These are phyloP conservation scores for Chrysogorgia sp. DNA, from an alignment of 92 coral and sea anemone genomes.

Conservation along the genomic window DNA sequence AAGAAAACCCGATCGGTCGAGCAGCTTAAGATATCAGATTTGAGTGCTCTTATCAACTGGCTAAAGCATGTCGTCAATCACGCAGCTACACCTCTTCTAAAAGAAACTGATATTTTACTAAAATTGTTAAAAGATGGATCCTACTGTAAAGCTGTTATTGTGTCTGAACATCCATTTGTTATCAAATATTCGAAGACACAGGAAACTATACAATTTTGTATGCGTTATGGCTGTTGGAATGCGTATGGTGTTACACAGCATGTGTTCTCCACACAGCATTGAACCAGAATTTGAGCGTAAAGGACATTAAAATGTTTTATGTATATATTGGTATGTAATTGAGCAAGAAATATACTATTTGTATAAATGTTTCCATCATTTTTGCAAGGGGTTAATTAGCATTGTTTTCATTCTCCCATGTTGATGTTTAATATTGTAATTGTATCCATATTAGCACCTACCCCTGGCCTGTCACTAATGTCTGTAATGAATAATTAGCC, in stretches of 20 bases:
- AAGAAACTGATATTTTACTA: conserved; percentile 6
- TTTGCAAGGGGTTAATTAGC: too few relatives aligned
- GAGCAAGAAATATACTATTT: too few relatives aligned
- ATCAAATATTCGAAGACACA: conserved; percentile 26
- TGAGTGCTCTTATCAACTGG: conserved; percentile 5
- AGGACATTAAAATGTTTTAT: too few relatives aligned
- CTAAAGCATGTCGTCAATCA: neutral
- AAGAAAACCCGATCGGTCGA: neutral
- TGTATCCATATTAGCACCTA: too few relatives aligned
- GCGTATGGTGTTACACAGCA: conserved; percentile 27
- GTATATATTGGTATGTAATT: too few relatives aligned
- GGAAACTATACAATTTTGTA: neutral
- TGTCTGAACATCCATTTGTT: conserved; percentile 22
- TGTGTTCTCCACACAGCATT: neutral
- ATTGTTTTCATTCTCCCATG: too few relatives aligned
- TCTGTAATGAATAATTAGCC: too few relatives aligned
- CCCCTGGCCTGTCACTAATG: too few relatives aligned
- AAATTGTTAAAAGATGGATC: conserved; percentile 23
- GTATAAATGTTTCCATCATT: too few relatives aligned
- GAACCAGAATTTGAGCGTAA: neutral
- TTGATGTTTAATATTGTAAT: neutral
- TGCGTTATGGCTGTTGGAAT: conserved; percentile 30
- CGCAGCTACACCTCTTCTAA: neutral
- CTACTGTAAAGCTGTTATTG: conserved; percentile 9
- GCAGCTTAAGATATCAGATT: neutral